These are phyloP conservation scores for Bolborhynchus lineola DNA, from an alignment of 2,113 vertebrate genomes.

Conservation along the genomic window DNA sequence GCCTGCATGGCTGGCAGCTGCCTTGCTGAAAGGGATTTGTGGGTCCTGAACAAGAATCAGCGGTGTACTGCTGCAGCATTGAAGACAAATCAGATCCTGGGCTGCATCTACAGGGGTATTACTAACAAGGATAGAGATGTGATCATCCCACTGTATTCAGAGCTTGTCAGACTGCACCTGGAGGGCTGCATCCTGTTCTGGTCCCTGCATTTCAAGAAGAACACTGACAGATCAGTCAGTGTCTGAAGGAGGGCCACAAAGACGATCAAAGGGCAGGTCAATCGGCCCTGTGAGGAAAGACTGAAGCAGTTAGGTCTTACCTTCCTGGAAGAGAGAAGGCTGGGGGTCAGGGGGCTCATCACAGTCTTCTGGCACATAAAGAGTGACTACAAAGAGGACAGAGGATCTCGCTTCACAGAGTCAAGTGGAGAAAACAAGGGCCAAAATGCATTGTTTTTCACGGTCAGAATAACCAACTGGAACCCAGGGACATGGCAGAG, in stretches of 20 bases:
- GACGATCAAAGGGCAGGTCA: not conserved
- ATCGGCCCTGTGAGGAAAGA: not conserved
- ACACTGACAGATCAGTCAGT: too few species aligned
- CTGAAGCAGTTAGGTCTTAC: not conserved
- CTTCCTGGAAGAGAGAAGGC: not conserved
- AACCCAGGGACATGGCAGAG: accelerated
- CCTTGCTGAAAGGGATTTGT: not conserved
- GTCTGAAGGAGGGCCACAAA: not conserved
- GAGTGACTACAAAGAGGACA: not conserved
- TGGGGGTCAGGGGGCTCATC: not conserved
- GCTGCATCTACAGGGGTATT: not conserved
- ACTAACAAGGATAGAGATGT: not conserved
- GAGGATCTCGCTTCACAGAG: not conserved
- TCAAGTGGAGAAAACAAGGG: not conserved
- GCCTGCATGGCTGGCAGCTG: not conserved
- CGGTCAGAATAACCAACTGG: not conserved
- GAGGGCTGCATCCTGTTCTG: not conserved
- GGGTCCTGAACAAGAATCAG: not conserved
- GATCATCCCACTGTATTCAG: not conserved
- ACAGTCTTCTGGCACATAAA: not conserved
- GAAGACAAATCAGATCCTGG: not conserved
- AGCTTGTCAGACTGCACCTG: too few species aligned
- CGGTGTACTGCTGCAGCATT: not conserved
- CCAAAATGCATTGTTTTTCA: not conserved
- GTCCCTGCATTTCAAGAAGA: not conserved